Evolutionary conservation across 2,797 vertebrate species (phyloP).

Genomic region (Channa striata): DNA sequence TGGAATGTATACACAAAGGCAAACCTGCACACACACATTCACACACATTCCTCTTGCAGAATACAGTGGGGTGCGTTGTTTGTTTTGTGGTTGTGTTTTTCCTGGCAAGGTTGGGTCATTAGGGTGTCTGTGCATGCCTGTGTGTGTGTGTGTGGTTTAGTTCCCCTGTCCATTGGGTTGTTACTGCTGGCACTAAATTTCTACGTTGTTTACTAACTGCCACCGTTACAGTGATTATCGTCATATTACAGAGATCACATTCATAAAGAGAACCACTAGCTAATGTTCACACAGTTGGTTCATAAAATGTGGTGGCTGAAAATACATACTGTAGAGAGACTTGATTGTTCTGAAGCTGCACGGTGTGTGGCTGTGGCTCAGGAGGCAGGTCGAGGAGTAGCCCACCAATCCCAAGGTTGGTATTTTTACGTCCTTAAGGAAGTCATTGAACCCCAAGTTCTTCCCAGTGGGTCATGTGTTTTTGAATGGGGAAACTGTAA

Average conservation of each 20-base stretch:
- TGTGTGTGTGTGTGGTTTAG: constrained; percentile 31
- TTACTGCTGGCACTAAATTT: constrained; percentile 66
- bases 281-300: constrained; percentile 29
- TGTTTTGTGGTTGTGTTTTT: constrained; percentile 76
- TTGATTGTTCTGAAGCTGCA: constrained; percentile 27
- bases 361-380: no score
- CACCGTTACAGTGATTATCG: constrained; percentile 68
- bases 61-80: constrained; percentile 74
- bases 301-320: constrained; percentile 42
- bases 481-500: no score
- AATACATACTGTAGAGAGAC: constrained; percentile 23
- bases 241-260: constrained; percentile 64
- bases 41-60: constrained; percentile 47
- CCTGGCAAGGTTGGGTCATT: constrained; percentile 77
- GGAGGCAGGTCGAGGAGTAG: no score
- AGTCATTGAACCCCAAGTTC: no score
- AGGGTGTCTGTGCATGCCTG: constrained; percentile 63
- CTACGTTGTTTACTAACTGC: constrained; percentile 69
- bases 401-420: no score
- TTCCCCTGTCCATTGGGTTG: constrained; percentile 49
- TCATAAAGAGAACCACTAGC: constrained; percentile 50
- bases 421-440: no score
- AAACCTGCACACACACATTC: constrained; percentile 21
- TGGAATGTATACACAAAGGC: constrained; percentile 41
- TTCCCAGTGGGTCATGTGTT: no score